Evolutionary conservation across 2,888 invertebrate genomes (phyloP), one percentile per base, ranked within the genome.

Genomic region (Acanthacorydalis orientalis): DNA sequence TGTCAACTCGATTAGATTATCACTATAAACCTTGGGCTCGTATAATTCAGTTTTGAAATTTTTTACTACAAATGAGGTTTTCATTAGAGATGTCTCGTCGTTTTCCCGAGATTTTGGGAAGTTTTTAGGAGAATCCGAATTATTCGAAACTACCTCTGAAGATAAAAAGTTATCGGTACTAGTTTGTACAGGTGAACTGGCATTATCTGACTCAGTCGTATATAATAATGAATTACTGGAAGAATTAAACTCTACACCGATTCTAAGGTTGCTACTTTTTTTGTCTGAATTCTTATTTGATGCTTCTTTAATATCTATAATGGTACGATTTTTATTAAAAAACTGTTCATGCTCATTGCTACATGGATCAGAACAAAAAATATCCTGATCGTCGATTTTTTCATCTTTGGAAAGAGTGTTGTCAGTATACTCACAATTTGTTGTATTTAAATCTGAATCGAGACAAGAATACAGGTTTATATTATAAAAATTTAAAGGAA

Each of bases 101-200:
- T n/a, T 16, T 37, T 23, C 23, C 23, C n/a, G 37, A 16, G 14
- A 16, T 49, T 59, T 59, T 8, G 61, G 48, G 48, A 59, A 61
- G 51, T 60, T 62, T 49, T 52, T 58, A 1, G 68, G 67, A n/a
- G 66, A 67, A 50, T 67, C 66, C 1, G 67, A 67, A 55, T 67
- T 66, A 49, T 65, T 66, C 4, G 65, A 66, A 47, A 65, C 61
- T 11, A 61, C 51, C 51, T 67, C 66, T 1, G 64, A 63, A 33
- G 65, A 66, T 52, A 67, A 65, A 50, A 67, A 60, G 47, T 54
- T 55, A 52, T 69, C 69, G 3, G 68, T 67, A 54, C 68, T 68
- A 4, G 68, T 67, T 55, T 68, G 68, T 67, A 69, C 68, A 6
- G 69, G 68, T 14, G 69, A 69, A 14, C 66, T 67, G 43, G 68